These are phyloP conservation scores for Macrophya alboannulata DNA, from an alignment of 2,888 invertebrate genomes.

Conservation along the genomic window DNA sequence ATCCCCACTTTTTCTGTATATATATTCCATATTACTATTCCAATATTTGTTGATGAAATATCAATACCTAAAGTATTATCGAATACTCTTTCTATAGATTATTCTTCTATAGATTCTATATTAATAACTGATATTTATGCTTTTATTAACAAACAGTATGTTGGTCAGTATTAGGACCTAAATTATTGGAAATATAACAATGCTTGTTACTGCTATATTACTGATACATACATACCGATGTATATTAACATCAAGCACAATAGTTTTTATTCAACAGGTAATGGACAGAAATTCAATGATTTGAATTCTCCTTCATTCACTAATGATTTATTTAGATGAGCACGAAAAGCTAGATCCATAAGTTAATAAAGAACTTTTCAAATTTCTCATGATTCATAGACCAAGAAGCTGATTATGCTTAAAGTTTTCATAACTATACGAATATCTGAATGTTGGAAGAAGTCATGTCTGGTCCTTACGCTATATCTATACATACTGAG, in stretches of 20 bases:
- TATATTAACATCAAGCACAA: background rate
- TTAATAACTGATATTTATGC: background rate
- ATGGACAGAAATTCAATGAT: background rate
- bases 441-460: background rate
- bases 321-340: background rate
- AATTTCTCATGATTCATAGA: background rate
- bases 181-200: background rate
- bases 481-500: background rate
- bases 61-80: background rate
- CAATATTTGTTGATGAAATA: slow-evolving; percentile 31
- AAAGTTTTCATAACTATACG: background rate
- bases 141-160: background rate
- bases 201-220: no score
- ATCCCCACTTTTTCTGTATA: background rate
- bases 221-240: no score
- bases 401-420: background rate
- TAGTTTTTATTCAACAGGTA: background rate
- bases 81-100: slow-evolving; percentile 22
- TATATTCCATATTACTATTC: slow-evolving; percentile 3
- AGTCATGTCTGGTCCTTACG: background rate
- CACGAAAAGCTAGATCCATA: background rate
- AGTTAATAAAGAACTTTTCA: background rate
- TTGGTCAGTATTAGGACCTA: background rate
- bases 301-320: background rate
- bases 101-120: no score